A percentile compares a stretch with the other conserved stretches of the same genome.
Conservation (phyloP, 2,888 invertebrate genomes). For the Perizoma flavofasciatum region DNA sequence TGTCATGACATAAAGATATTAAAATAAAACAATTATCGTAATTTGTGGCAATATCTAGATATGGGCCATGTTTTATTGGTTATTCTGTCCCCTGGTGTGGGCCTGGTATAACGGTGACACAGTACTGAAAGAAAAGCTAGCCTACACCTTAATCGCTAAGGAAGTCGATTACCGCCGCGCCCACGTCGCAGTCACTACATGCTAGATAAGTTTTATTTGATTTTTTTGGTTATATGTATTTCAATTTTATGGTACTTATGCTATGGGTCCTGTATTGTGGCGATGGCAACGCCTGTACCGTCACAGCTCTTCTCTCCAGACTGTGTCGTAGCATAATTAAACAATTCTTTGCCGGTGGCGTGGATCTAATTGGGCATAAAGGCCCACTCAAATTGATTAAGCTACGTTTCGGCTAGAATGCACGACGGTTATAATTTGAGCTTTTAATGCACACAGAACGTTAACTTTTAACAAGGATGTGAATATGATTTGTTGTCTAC, state of each 20-base stretch:
- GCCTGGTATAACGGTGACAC: constrained; percentile 31
- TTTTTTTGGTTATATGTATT: too few relatives aligned
- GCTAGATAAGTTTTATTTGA: too few relatives aligned
- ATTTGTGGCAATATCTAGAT: constrained; percentile 69
- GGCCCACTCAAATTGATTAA: constrained; percentile 42
- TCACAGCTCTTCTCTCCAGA: background rate
- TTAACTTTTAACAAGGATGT: constrained; percentile 13
- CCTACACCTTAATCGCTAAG: background rate
- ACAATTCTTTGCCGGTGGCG: constrained; percentile 54
- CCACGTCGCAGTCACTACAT: too few relatives aligned
- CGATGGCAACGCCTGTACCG: constrained; percentile 1
- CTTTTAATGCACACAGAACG: constrained; percentile 24
- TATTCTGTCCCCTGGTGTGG: constrained; percentile 50
- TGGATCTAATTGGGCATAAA: constrained; percentile 45
- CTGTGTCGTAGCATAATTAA: constrained; percentile 56
- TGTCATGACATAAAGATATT: constrained; percentile 50
- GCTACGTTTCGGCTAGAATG: constrained; percentile 27
- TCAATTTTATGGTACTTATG: too few relatives aligned
- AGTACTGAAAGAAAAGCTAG: constrained; percentile 11
- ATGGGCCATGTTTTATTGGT: constrained; percentile 58
- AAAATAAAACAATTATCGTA: constrained; percentile 70
- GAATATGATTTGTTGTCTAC: constrained; percentile 3
- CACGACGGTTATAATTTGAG: constrained; percentile 25
- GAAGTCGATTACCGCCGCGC: background rate
- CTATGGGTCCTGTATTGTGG: too few relatives aligned